Evolutionary conservation across 1,140 invertebrate species (phyloP).

Genomic region (Drosophila bocqueti): DNA sequence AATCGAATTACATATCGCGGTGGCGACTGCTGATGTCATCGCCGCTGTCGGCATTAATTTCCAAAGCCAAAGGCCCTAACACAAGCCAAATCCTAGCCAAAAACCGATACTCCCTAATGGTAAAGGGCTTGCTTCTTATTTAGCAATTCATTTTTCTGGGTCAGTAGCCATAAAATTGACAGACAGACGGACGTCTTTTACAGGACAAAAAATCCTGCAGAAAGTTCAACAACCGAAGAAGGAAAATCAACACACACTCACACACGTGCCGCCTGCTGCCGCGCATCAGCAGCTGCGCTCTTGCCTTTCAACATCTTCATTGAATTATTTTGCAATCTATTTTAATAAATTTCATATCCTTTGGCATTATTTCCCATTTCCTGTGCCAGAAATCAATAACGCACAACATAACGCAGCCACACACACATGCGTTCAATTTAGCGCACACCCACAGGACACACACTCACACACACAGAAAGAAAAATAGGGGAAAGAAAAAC

Average conservation of each 20-base stretch:
- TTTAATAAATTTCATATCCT: constrained; percentile 76
- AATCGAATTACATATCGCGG: constrained; percentile 73
- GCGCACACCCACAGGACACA: constrained; percentile 18
- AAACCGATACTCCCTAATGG: not conserved
- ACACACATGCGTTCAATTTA: constrained; percentile 24
- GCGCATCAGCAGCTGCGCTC: constrained; percentile 5
- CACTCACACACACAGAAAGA: not conserved
- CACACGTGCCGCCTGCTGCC: constrained; percentile 8
- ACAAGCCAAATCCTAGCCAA: not conserved
- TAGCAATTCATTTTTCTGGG: constrained; percentile 72
- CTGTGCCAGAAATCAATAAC: constrained; percentile 73
- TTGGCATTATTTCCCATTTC: constrained; percentile 64
- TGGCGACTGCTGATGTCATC: constrained; percentile 70
- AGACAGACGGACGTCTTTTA: constrained; percentile 61
- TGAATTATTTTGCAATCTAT: constrained; percentile 80
- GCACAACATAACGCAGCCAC: constrained; percentile 57
- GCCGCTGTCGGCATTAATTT: constrained; percentile 17
- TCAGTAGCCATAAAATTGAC: constrained; percentile 70
- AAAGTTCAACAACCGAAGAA: constrained; percentile 69
- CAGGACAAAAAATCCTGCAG: constrained; percentile 29
- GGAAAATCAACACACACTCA: constrained; percentile 20
- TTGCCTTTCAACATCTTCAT: constrained; percentile 59
- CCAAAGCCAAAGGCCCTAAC: not conserved
- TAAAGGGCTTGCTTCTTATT: constrained; percentile 54
- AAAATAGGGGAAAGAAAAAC: constrained; percentile 23